A percentile compares a stretch with the other conserved stretches of the same genome.
phyloP scores from a whole-genome alignment of 2,888 invertebrate genomes.

The Aphelenchoides bicaudatus region DNA sequence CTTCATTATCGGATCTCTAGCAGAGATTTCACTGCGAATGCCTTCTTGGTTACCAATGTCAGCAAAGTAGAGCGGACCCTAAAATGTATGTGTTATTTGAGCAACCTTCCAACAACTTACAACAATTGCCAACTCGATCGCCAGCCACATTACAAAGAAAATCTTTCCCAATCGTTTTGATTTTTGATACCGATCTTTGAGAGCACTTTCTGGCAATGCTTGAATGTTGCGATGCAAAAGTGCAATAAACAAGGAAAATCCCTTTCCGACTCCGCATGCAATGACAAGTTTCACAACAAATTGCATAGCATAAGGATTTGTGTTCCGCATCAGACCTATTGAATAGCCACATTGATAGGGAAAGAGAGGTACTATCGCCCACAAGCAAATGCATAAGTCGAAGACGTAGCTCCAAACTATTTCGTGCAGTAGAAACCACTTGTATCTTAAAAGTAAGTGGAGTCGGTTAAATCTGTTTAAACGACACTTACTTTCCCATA shows the following conservation, averaged over 20 bases:
- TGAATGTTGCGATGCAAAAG: conserved; percentile 11
- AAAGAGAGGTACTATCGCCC: conserved; percentile 7
- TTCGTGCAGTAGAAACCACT: conserved; percentile 16
- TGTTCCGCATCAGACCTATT: not conserved
- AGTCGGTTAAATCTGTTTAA: not conserved
- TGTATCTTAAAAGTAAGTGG: conserved; percentile 5
- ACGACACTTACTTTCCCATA: conserved; percentile 2
- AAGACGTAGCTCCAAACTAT: conserved; percentile 14
- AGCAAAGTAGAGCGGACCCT: conserved; percentile 1
- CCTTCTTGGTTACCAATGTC: conserved; percentile 6
- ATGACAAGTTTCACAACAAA: conserved; percentile 2
- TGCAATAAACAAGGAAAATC: conserved; percentile 4
- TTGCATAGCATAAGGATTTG: conserved; percentile 7
- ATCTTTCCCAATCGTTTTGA: not conserved
- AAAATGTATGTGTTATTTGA: not conserved
- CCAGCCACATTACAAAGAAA: not conserved
- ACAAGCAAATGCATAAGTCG: conserved; percentile 1
- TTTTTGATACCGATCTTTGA: conserved; percentile 1
- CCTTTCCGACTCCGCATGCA: conserved; percentile 1
- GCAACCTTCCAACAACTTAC: not conserved
- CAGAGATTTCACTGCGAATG: not conserved
- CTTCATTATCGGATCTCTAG: not conserved
- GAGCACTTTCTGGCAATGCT: not conserved
- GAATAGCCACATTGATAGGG: conserved; percentile 14
- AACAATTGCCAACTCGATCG: conserved; percentile 1